These are phyloP conservation scores for Odobenus rosmarus DNA, from an alignment of 2,113 vertebrate genomes.

Conservation along the genomic window DNA sequence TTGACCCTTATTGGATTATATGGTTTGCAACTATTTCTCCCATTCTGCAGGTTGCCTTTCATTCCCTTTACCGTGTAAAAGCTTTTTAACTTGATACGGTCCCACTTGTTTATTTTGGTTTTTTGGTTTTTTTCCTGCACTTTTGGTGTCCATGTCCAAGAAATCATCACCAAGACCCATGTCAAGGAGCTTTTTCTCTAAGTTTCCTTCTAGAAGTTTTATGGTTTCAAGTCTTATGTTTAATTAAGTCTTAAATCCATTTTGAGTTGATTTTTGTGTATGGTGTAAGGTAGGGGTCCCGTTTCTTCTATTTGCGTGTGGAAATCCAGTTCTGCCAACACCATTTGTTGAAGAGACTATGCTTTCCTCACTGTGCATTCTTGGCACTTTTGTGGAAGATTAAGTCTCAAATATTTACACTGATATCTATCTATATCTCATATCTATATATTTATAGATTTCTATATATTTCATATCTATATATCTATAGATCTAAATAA, in stretches of 20 bases:
- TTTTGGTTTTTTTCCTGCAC: neutral
- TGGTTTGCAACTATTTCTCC: neutral
- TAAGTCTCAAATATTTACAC: neutral
- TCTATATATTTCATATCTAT: too few relatives aligned
- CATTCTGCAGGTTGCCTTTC: neutral
- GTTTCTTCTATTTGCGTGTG: neutral
- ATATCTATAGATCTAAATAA: neutral
- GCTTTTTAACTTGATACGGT: neutral
- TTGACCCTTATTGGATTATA: neutral
- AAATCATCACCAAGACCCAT: neutral
- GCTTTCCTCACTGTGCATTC: neutral
- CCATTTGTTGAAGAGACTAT: neutral
- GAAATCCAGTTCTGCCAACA: neutral
- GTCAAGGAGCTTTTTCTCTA: neutral
- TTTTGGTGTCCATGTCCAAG: neutral
- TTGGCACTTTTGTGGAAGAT: neutral
- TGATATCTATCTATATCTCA: neutral
- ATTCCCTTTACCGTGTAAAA: neutral
- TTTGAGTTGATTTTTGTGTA: neutral
- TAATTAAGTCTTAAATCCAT: neutral
- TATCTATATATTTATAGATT: neutral
- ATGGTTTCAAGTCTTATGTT: neutral
- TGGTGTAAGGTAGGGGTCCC: neutral
- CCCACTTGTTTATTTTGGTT: neutral
- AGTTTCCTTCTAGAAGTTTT: neutral